Conservation (phyloP, 92 coral and sea anemone species). For the Zoanthus solanderi region DNA sequence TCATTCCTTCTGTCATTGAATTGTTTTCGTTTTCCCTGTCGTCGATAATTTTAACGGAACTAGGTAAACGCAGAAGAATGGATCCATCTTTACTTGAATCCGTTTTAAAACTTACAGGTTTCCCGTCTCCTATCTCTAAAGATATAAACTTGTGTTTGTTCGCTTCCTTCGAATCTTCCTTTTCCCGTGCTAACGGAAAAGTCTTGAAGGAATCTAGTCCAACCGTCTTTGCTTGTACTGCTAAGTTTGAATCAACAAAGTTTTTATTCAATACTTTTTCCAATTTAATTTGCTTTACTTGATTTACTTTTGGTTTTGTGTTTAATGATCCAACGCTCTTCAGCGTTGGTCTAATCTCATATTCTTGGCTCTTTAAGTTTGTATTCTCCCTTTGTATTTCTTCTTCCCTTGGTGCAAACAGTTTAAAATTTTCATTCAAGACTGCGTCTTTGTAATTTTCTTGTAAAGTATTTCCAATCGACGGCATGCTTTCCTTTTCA, state of each 20-base stretch:
- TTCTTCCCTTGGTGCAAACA: slow-evolving; percentile 18
- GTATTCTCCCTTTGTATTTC: background rate
- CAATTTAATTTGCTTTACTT: slow-evolving; percentile 27
- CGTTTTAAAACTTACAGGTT: slow-evolving; percentile 87
- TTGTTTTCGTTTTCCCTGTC: slow-evolving; percentile 21
- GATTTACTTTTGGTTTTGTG: slow-evolving; percentile 13
- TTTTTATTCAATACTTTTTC: slow-evolving; percentile 14
- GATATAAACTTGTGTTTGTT: slow-evolving; percentile 58
- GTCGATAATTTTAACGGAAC: slow-evolving; percentile 59
- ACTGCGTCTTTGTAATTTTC: slow-evolving; percentile 36
- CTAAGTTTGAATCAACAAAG: background rate
- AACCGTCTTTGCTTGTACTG: background rate
- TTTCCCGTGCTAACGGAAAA: background rate
- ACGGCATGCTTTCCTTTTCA: background rate
- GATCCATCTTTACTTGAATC: slow-evolving; percentile 86
- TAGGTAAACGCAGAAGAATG: slow-evolving; percentile 73
- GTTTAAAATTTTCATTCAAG: slow-evolving; percentile 30
- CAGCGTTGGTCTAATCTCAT: background rate
- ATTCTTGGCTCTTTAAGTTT: background rate
- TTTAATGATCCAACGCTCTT: slow-evolving; percentile 1
- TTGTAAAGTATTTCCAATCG: slow-evolving; percentile 3
- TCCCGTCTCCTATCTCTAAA: slow-evolving; percentile 76
- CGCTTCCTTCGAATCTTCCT: background rate
- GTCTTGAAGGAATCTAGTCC: background rate
- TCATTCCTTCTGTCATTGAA: background rate